Evolutionary conservation across 2,113 vertebrate species (phyloP).

Genomic region (Sebastes schlegelii): DNA sequence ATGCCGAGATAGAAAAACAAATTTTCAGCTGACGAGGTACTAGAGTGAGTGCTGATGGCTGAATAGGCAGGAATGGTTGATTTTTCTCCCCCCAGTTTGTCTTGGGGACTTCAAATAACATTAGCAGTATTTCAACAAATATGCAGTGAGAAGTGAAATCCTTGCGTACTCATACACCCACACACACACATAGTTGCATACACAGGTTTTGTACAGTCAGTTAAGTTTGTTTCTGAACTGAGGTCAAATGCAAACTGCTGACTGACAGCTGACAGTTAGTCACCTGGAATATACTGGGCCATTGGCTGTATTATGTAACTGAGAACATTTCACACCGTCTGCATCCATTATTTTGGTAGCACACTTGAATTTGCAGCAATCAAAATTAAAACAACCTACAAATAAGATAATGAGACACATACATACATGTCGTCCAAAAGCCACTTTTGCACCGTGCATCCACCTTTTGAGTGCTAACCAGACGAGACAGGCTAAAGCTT

Average conservation of each 20-base stretch:
- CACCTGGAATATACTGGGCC: background rate
- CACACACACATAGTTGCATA: background rate
- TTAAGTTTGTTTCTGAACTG: slow-evolving; percentile 8
- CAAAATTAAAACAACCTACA: slow-evolving; percentile 23
- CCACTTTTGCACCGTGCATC: slow-evolving; percentile 26
- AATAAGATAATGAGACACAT: slow-evolving; percentile 27
- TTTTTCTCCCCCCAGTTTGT: slow-evolving; percentile 13
- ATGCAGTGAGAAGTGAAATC: slow-evolving; percentile 23
- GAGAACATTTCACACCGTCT: slow-evolving; percentile 13
- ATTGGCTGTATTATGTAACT: background rate
- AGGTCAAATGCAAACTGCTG: slow-evolving; percentile 5
- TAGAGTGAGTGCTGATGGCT: slow-evolving; percentile 33
- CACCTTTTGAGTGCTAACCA: slow-evolving; percentile 26
- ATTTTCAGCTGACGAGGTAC: slow-evolving; percentile 33
- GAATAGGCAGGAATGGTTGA: slow-evolving; percentile 19
- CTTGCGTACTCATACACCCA: background rate
- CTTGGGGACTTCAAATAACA: slow-evolving; percentile 27
- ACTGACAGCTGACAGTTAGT: slow-evolving; percentile 40
- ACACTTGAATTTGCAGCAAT: slow-evolving; percentile 3
- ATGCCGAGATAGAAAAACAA: slow-evolving; percentile 15
- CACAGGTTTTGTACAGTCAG: background rate
- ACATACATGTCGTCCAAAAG: slow-evolving; percentile 23
- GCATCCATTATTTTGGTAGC: slow-evolving; percentile 8
- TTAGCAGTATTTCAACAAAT: slow-evolving; percentile 22
- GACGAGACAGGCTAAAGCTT: slow-evolving; percentile 54